A percentile compares a stretch with the other conserved stretches of the same genome.
These are phyloP conservation scores for Gasterosteus nipponicus DNA, from an alignment of 2,113 vertebrate species.

Conservation along the genomic window DNA sequence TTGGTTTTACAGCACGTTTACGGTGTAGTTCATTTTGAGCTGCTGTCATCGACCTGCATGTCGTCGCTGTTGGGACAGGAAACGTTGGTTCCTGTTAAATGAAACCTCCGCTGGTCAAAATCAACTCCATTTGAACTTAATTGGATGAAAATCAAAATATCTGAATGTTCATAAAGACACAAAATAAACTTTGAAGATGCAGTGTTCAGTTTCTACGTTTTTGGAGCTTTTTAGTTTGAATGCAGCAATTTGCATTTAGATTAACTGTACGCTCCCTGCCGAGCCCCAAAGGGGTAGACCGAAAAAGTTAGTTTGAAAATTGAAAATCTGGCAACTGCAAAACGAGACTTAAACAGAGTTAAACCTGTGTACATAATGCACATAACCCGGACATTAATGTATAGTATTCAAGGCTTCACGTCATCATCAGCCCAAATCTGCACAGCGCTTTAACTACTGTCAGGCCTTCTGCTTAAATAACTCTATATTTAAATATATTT, in stretches of 20 bases:
- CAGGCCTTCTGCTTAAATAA: conserved; percentile 9
- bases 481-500: conserved; percentile 25
- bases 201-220: too few relatives aligned
- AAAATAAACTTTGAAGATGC: too few relatives aligned
- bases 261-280: too few relatives aligned
- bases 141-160: too few relatives aligned
- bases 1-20: background rate
- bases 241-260: background rate
- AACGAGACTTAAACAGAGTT: background rate
- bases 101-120: too few relatives aligned
- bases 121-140: too few relatives aligned
- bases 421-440: background rate
- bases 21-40: background rate
- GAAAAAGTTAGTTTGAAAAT: too few relatives aligned
- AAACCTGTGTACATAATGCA: too few relatives aligned
- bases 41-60: background rate
- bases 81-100: too few relatives aligned
- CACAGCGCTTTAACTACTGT: conserved; percentile 5
- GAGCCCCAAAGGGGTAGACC: background rate
- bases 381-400: background rate
- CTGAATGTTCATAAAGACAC: too few relatives aligned
- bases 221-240: too few relatives aligned
- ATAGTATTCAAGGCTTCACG: background rate
- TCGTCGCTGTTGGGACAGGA: too few relatives aligned
- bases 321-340: background rate